Evolutionary conservation across 2,888 invertebrate genomes (phyloP), one percentile per base, ranked within the genome.

Genomic region (Orchesella flavescens): DNA sequence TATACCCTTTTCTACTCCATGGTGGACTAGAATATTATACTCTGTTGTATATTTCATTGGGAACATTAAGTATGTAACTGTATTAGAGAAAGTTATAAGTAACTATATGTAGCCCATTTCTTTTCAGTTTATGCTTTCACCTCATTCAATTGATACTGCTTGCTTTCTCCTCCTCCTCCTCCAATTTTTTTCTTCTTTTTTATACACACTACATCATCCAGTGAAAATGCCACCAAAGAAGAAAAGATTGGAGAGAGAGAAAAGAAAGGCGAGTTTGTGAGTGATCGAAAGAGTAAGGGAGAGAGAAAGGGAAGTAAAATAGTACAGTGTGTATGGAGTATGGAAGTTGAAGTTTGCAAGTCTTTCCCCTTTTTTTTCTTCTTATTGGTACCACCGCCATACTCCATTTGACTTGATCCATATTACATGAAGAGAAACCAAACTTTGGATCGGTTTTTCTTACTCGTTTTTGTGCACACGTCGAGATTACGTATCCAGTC

Each of bases 381-480:
- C 53, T 63, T 44, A 15, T 71, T 57, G n/a, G n/a, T n/a, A 0
- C 23, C 4, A 24, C 5, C 24, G 55, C n/a, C 69, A 44, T 66
- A 15, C 10, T 72, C 59, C 59, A 57, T 17, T 72, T 59, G 59
- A 72, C 59, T 72, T 59, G 55, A 72, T 57, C 65, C 65, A 65
- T 65, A 65, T 43, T 65, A 44, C 44, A 65, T 43, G 43, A 43
- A 34, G n/a, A 13, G 19, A 19, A 57, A 19, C 57, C 17, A 57
- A 21, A 21, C 15, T n/a, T 13, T 61, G 24, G 24, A 65, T 65
- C 13, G 13, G 43, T 1, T 9, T 43, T 44, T 44, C 34, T 65
- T 34, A 34, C 34, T 34, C 34, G 34, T 65, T 65, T 65, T 65
- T 65, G 65, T 43, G 65, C 65, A 65, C 21, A 65, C 65, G 44